Evolutionary conservation across 1,140 invertebrate species (phyloP), one percentile per base, ranked within the genome.

Genomic region (Orius insidiosus): DNA sequence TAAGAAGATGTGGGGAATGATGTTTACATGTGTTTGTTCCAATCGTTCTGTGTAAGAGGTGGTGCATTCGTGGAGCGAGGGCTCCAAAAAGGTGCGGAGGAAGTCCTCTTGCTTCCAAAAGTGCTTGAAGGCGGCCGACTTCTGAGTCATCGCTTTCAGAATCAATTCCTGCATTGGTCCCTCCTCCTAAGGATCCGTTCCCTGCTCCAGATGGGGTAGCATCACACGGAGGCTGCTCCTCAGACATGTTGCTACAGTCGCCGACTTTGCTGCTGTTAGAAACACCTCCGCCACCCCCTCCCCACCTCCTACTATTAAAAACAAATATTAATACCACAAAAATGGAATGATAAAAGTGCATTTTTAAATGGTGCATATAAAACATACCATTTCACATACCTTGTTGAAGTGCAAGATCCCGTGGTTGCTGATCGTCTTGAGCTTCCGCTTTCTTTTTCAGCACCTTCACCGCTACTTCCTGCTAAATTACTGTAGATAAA

Each of bases 51-150:
- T 96, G 90, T 35, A 98, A 67, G 15, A 98, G 69, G 62, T 98
- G 92, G 58, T 98, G 94, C 89, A 98, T 95, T 35, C 94, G 72
- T 32, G 94, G 87, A 5, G 88, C 93, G 19, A 98, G 70, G 24
- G 87, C 85, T 10, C 92, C 89, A 60, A 98, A 90, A 24, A 98
- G 70, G 62, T 96, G 90, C 1, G 92, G 90, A 7, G 92, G 92
- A 52, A 98, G 61, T 7, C 93, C 93, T 57, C 90, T 71, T 13
- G 92, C 85, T 68, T 97, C 93, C 14, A 97, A 68, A 44, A 96
- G 64, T 10, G 88, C 88, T 65, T 90, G 86, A 15, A 89, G 66
- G 19, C 85, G 70, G 31, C 85, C 85, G 55, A 92, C 85, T 64
- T 90, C 86, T 52, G 80, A 80, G 59, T 90, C 85, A 64, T 90